A percentile compares a stretch with the other conserved stretches of the same genome.
phyloP scores from a whole-genome alignment of 2,888 invertebrate genomes.

The Euproctis similis region DNA sequence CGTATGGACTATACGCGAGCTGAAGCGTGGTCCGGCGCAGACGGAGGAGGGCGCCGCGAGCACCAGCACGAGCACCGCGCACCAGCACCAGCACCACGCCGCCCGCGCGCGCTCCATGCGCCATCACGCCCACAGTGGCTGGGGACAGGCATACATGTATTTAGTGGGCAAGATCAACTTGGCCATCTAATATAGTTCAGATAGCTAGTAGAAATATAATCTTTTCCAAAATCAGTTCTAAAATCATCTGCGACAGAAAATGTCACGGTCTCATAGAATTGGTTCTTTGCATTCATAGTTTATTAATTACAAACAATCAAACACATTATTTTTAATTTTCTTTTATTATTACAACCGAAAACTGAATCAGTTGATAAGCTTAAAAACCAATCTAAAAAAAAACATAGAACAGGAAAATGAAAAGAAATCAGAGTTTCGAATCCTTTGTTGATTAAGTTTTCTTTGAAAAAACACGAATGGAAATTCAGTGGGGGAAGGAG shows the following conservation, averaged over 20 bases:
- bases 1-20: conserved; percentile 87
- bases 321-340: no score
- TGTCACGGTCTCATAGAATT: no score
- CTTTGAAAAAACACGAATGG: conserved; percentile 25
- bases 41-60: conserved; percentile 52
- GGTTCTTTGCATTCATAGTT: no score
- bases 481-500: conserved; percentile 11
- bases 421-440: conserved; percentile 19
- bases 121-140: conserved; percentile 67
- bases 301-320: no score
- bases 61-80: conserved; percentile 64
- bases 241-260: no score
- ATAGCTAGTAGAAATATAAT: no score
- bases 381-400: no score
- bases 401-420: conserved; percentile 19
- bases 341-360: no score
- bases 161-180: no score
- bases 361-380: no score
- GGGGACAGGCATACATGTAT: conserved; percentile 5
- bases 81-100: conserved; percentile 66
- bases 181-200: no score
- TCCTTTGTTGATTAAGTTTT: conserved; percentile 24
- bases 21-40: conserved; percentile 80
- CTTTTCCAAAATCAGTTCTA: no score
- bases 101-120: conserved; percentile 67